Conservation (phyloP, 2,113 vertebrate genomes). For the Sturnira hondurensis region DNA sequence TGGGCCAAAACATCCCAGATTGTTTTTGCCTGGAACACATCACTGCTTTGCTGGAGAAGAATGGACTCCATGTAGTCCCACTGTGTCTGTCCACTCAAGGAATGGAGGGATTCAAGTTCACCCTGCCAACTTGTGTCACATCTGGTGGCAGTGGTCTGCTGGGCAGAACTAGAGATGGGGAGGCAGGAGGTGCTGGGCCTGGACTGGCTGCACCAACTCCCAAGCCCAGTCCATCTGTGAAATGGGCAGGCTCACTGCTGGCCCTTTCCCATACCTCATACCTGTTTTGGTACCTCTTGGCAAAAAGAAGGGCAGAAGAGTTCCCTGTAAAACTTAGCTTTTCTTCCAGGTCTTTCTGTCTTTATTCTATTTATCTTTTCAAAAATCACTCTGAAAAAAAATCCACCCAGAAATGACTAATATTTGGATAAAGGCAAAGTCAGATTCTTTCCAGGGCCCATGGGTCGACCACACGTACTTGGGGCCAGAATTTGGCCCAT, state of each 20-base stretch:
- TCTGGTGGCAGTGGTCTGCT: neutral
- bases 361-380: constrained; percentile 53
- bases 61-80: constrained; percentile 46
- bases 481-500: constrained; percentile 21
- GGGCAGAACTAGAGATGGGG: neutral
- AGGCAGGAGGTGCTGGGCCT: neutral
- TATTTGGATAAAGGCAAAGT: constrained; percentile 65
- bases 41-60: constrained; percentile 57
- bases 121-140: neutral
- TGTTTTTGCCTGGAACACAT: constrained; percentile 72
- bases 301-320: neutral
- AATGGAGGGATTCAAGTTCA: neutral
- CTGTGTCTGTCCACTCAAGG: neutral
- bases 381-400: constrained; percentile 39
- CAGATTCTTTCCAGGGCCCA: constrained; percentile 59
- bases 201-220: neutral
- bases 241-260: neutral
- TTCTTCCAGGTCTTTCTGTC: constrained; percentile 32
- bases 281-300: neutral
- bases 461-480: constrained; percentile 14
- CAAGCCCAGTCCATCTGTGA: neutral
- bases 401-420: constrained; percentile 58
- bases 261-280: neutral
- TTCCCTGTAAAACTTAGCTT: neutral
- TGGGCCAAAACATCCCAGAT: constrained; percentile 66